A percentile compares a stretch with the other conserved stretches of the same genome.
Conservation (phyloP, 2,113 vertebrate genomes). For the Ammodytes dubius region DNA sequence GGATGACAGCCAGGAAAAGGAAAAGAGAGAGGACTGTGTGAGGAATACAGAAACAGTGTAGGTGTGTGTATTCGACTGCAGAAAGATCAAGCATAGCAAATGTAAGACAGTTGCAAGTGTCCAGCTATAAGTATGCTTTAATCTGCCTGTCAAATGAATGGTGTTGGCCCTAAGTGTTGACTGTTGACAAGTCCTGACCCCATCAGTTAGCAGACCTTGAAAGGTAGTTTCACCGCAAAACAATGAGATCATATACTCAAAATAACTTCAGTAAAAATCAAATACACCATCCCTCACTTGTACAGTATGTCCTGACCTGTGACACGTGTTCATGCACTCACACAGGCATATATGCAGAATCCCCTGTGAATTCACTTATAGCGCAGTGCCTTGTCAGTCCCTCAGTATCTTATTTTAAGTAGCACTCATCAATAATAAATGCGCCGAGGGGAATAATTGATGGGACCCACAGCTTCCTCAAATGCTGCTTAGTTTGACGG, state of each 20-base stretch:
- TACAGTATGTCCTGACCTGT: slow-evolving; percentile 12
- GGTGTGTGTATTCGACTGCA: background rate
- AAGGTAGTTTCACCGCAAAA: background rate
- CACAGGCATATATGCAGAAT: slow-evolving; percentile 5
- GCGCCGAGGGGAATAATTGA: slow-evolving; percentile 80
- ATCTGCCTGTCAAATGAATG: slow-evolving; percentile 11
- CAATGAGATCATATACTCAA: background rate
- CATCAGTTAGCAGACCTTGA: background rate
- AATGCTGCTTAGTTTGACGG: slow-evolving; percentile 80
- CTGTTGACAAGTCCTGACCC: slow-evolving; percentile 12
- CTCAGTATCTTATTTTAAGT: slow-evolving; percentile 81
- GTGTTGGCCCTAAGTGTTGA: slow-evolving; percentile 10
- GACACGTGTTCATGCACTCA: slow-evolving; percentile 24
- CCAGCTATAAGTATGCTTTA: slow-evolving; percentile 10
- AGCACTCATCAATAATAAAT: slow-evolving; percentile 79
- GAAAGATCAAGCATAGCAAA: background rate
- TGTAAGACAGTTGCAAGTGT: background rate
- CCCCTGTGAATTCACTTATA: slow-evolving; percentile 54
- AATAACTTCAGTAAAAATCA: background rate
- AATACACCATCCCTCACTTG: background rate
- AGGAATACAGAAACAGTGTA: background rate
- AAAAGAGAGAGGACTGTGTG: background rate
- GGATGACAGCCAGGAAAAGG: background rate
- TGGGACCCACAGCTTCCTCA: slow-evolving; percentile 79
- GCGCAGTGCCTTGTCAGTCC: slow-evolving; percentile 74